Percentiles rank a stretch among this genome's conserved stretches.
Conservation (phyloP, 2,888 invertebrate species). For the Proisotoma minuta region DNA sequence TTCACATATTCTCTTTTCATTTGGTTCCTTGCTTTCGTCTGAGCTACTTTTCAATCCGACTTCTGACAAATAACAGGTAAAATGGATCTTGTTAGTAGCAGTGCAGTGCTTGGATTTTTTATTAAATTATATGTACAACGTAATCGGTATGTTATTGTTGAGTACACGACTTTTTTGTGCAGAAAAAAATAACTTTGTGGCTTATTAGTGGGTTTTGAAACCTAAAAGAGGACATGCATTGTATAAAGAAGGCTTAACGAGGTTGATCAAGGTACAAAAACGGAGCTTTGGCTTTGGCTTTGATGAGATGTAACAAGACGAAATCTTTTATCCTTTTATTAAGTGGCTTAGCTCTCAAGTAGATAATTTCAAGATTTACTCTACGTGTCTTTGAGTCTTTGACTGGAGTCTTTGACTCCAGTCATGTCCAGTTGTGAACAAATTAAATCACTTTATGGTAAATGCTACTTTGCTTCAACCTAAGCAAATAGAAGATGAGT, state of each 20-base stretch:
- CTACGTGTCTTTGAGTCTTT: too few relatives aligned
- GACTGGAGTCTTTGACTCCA: neutral
- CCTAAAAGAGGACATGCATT: too few relatives aligned
- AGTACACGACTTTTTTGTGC: too few relatives aligned
- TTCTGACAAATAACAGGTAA: neutral
- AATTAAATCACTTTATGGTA: too few relatives aligned
- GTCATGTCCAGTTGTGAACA: neutral
- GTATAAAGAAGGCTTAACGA: too few relatives aligned
- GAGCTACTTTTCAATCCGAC: neutral
- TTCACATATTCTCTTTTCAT: too few relatives aligned
- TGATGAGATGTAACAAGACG: constrained; percentile 1
- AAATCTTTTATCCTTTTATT: constrained; percentile 1
- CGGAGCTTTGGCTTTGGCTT: neutral
- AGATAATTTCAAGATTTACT: too few relatives aligned
- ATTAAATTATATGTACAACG: too few relatives aligned
- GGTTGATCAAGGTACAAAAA: neutral
- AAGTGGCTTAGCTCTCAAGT: too few relatives aligned
- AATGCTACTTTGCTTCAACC: too few relatives aligned
- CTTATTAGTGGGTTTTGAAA: neutral
- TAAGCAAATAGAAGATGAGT: too few relatives aligned
- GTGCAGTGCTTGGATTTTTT: neutral
- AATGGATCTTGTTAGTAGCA: neutral
- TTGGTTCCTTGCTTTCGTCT: constrained; percentile 1
- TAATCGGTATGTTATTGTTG: too few relatives aligned
- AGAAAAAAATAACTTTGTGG: constrained; percentile 2